Evolutionary conservation across 2,888 invertebrate species (phyloP), one percentile per base, ranked within the genome.

Genomic region (Drosophila nr. medialis): DNA sequence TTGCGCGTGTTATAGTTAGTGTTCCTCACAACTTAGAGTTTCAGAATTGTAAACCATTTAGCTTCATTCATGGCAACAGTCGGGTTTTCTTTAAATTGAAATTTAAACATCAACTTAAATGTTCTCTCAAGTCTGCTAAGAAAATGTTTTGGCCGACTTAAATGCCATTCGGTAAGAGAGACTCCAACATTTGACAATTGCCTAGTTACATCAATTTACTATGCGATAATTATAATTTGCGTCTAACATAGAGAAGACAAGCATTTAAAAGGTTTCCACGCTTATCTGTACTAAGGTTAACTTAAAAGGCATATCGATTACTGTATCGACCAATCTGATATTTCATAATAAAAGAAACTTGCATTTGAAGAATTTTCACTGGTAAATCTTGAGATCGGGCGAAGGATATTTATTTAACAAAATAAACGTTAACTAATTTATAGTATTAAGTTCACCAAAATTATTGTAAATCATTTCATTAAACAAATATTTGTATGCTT

Each of bases 271-370:
- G 27, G 24, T 27, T 27, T 49, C 27, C 49, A 15, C 21, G 45
- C 45, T 15, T 49, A 18, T 27, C 27, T 49, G 27, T 27, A 18
- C 50, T 30, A 10, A 42, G 50, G 61, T 40, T 45, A 29, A 38
- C 50, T 61, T 42, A n/a, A 61, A 55, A 61, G 53, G 48, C 54
- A 38, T 64, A 50, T 54, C 32, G 49, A 34, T 30, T 32, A 60
- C 55, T 34, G 55, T 40, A 32, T 21, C 34, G 36, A 54, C 54
- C 21, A 54, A 32, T 34, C 36, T 36, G 50, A 50, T 50, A 29
- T 50, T 50, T 29, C 50, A 11, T 29, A n/a, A 10, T 27, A 49
- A 49, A 21, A 29, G 6, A 51, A 51, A 51, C 32, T 21, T n/a
- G 30, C n/a, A 30, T 51, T 51, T 51, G 51, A 29, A 32, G 11